Evolutionary conservation across 2,113 vertebrate genomes (phyloP).

Genomic region (Mobula birostris): DNA sequence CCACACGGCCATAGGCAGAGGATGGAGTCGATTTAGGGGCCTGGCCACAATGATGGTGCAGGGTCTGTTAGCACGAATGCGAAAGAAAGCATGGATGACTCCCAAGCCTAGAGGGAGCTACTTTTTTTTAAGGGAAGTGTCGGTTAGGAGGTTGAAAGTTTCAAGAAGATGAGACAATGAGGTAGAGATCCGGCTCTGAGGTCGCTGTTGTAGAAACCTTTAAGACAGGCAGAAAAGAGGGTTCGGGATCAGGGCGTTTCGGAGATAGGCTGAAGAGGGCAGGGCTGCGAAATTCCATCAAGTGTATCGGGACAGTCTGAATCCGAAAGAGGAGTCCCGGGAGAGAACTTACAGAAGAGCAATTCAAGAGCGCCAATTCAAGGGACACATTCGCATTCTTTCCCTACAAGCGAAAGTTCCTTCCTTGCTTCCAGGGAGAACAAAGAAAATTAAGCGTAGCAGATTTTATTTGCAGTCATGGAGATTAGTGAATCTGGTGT

Average conservation of each 20-base stretch:
- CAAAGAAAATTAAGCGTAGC: not conserved
- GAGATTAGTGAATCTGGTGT: not conserved
- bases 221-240: not conserved
- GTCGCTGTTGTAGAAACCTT: not conserved
- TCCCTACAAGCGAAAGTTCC: too few species aligned
- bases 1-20: not conserved
- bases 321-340: not conserved
- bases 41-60: not conserved
- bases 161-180: not conserved
- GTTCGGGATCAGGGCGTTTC: not conserved
- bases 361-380: too few species aligned
- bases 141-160: not conserved
- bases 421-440: not conserved
- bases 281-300: not conserved
- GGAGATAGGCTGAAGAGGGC: not conserved
- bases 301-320: not conserved
- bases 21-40: not conserved
- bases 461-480: not conserved
- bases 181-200: not conserved
- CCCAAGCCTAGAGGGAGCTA: not conserved
- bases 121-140: not conserved
- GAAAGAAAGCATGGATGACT: not conserved
- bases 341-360: not conserved
- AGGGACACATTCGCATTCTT: too few species aligned
- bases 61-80: not conserved